phyloP scores from a whole-genome alignment of 2,888 invertebrate genomes.

The Cordylochernes scorpioides region DNA sequence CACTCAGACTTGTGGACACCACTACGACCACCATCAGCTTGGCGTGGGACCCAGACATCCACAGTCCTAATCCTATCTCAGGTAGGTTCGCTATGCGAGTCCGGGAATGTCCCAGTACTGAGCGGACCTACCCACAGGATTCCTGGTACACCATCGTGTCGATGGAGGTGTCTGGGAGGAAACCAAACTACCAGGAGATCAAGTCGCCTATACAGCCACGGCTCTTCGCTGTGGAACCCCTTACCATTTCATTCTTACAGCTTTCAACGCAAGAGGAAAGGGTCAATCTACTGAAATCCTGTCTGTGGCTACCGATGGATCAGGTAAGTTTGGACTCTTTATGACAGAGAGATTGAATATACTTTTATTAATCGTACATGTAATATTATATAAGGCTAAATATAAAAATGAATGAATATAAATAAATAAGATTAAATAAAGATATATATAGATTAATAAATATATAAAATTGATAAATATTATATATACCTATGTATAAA shows the following conservation, averaged over 20 bases:
- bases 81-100: no score
- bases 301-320: slow-evolving; percentile 21
- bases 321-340: slow-evolving; percentile 16
- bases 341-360: no score
- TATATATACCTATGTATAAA: no score
- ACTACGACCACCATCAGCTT: slow-evolving; percentile 12
- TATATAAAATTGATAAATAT: no score
- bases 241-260: slow-evolving; percentile 22
- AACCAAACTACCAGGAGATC: slow-evolving; percentile 12
- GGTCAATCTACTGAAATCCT: slow-evolving; percentile 20
- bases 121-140: slow-evolving; percentile 3
- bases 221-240: slow-evolving; percentile 21
- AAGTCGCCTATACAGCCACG: slow-evolving; percentile 10
- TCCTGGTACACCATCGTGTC: slow-evolving; percentile 5
- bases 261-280: slow-evolving; percentile 21
- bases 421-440: no score
- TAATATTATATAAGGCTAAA: no score
- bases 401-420: no score
- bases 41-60: slow-evolving; percentile 12
- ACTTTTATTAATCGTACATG: no score
- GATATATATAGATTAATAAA: no score
- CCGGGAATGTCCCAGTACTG: not conserved
- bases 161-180: slow-evolving; percentile 8
- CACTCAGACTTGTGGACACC: slow-evolving; percentile 11
- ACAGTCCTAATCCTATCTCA: slow-evolving; percentile 10